Conservation (phyloP, 2,888 invertebrate genomes). For the Lasioglossum villosulum region DNA sequence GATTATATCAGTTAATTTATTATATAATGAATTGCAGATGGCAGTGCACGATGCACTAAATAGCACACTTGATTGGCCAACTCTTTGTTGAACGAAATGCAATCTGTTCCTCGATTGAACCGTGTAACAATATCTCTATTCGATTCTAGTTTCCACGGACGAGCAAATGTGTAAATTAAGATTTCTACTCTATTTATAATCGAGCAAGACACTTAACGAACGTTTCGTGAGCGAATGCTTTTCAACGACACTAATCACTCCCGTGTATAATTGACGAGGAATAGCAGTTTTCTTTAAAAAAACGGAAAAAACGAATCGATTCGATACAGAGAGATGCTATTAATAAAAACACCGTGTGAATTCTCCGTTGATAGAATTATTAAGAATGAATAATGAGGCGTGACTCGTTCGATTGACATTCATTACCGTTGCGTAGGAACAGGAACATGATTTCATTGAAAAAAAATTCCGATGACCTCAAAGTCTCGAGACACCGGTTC, state of each 20-base stretch:
- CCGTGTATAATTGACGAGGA: not conserved
- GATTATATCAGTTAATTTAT: not conserved
- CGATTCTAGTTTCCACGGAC: not conserved
- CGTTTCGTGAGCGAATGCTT: not conserved
- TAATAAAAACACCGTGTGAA: not conserved
- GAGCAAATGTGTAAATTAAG: not conserved
- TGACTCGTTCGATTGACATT: conserved; percentile 3
- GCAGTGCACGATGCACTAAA: not conserved
- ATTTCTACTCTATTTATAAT: not conserved
- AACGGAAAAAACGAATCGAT: not conserved
- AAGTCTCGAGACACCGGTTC: conserved; percentile 13
- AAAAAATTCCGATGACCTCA: conserved; percentile 26
- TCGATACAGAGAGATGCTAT: not conserved
- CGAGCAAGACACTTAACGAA: not conserved
- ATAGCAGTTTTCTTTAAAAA: not conserved
- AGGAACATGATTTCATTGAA: conserved; percentile 9
- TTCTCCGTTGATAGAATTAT: not conserved
- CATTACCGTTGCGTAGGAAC: conserved; percentile 5
- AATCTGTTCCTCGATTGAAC: not conserved
- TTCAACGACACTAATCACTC: not conserved
- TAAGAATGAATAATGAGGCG: conserved; percentile 3
- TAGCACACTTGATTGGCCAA: not conserved
- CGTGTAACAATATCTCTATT: not conserved
- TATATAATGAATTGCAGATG: not conserved
- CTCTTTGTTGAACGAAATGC: not conserved